Evolutionary conservation across 2,888 invertebrate genomes (phyloP), one percentile per base, ranked within the genome.

Genomic region (Clitarchus hookeri): DNA sequence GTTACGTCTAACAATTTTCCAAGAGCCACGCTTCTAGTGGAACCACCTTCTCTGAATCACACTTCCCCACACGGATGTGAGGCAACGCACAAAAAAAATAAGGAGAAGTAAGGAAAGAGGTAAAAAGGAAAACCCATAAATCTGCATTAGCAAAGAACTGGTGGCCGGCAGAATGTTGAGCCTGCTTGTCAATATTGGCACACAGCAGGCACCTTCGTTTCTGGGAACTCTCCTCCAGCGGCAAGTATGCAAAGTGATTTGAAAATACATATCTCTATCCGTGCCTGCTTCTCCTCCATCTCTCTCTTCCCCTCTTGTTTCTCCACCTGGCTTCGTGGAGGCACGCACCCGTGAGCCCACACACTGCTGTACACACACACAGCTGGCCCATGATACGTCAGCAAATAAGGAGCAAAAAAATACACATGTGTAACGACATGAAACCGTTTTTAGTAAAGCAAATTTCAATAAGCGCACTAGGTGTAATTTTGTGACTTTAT

Each of bases 111-210:
- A 65, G 16, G 65, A 65, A 65, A 65, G 65, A n/a, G n/a, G n/a
- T 11, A 65, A 19, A 19, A 65, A 65, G 16, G 16, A 65, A 65
- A 65, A 65, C 65, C 8, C 65, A 65, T 65, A 65, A 65, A 65
- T 65, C 65, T 65, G 65, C 65, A 65, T 65, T 65, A 65, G 65
- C 65, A 65, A 65, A 65, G 65, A 65, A 65, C 65, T 65, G 65
- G 65, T n/a, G 65, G 65, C 65, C 65, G 23, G 65, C 65, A 65
- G 65, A 65, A 65, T n/a, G 65, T n/a, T 19, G 65, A 65, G 65
- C 65, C 65, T 19, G 65, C 65, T 65, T 65, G 65, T 65, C 65
- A 65, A 65, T 65, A 65, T 65, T 65, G 65, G 65, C 65, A n/a
- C 65, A 65, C 65, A 19, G 65, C 65, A 65, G 12, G 65, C 65